phyloP scores from a whole-genome alignment of 2,888 invertebrate species.

The Epirrita christyi region DNA sequence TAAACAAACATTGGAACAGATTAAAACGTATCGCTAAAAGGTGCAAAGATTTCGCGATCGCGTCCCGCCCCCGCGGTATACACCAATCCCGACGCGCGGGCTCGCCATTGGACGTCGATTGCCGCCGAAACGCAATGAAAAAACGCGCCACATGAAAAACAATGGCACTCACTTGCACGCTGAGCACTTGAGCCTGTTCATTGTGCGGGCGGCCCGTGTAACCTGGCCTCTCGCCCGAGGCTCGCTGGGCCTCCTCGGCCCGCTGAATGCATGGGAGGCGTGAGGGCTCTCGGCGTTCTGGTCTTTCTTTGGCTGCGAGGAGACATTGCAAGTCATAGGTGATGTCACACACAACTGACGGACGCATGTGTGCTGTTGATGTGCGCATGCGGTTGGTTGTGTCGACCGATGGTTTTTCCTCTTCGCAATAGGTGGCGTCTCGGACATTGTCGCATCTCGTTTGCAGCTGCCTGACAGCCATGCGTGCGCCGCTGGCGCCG shows the following conservation, averaged over 20 bases:
- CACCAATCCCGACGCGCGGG: conserved; percentile 61
- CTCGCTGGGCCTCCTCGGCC: conserved; percentile 2
- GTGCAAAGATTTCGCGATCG: conserved; percentile 57
- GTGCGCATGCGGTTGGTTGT: conserved; percentile 50
- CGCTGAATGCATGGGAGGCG: conserved; percentile 16
- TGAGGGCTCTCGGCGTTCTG: conserved; percentile 26
- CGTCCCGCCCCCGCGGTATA: conserved; percentile 57
- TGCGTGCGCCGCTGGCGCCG: no score
- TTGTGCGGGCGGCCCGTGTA: conserved; percentile 49
- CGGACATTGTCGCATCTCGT: conserved; percentile 6
- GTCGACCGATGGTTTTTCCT: conserved; percentile 41
- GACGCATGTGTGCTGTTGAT: conserved; percentile 42
- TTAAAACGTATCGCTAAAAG: conserved; percentile 53
- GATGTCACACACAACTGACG: conserved; percentile 51
- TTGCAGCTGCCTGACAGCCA: conserved; percentile 8
- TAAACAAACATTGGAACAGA: conserved; percentile 55
- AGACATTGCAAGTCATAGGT: conserved; percentile 47
- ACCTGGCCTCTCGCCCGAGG: conserved; percentile 37
- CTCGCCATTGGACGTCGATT: conserved; percentile 61
- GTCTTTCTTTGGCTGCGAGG: conserved; percentile 28
- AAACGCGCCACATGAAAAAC: conserved; percentile 69
- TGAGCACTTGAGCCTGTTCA: conserved; percentile 55
- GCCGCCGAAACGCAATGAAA: conserved; percentile 59
- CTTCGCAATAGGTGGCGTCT: conserved; percentile 48
- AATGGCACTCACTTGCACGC: conserved; percentile 73